A percentile compares a stretch with the other conserved stretches of the same genome.
phyloP scores from a whole-genome alignment of 2,888 invertebrate genomes.

The Conomelus anceps region DNA sequence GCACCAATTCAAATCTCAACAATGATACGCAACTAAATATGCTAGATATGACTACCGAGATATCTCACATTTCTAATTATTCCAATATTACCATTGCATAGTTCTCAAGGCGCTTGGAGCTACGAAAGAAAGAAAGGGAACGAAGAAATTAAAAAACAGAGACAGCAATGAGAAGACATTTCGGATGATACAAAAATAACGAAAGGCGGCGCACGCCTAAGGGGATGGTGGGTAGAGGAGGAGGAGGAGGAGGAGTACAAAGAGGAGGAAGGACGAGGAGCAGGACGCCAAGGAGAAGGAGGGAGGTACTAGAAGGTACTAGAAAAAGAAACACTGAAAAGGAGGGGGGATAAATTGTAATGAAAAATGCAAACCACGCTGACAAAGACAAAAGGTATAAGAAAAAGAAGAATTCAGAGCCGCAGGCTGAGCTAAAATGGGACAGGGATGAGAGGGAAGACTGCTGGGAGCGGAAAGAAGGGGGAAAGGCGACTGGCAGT shows the following conservation, averaged over 20 bases:
- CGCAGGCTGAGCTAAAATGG: neutral
- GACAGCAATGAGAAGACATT: neutral
- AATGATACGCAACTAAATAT: too few species aligned
- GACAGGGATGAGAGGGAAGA: neutral
- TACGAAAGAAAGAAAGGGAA: neutral
- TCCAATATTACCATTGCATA: neutral
- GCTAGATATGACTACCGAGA: too few species aligned
- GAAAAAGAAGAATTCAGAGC: neutral
- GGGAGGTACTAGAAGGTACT: too few species aligned
- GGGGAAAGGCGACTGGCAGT: neutral
- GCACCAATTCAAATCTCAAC: too few species aligned
- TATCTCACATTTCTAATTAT: neutral
- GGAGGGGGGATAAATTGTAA: neutral
- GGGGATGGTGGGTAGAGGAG: neutral
- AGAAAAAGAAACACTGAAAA: neutral
- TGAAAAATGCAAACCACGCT: neutral
- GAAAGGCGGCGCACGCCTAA: neutral
- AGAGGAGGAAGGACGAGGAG: too few species aligned
- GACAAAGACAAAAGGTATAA: neutral
- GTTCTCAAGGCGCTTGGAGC: neutral
- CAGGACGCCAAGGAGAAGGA: neutral
- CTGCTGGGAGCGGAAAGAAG: neutral
- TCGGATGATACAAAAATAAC: neutral
- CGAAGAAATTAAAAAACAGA: neutral
- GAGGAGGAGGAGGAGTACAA: neutral